Base-by-base conservation (phyloP, 53 echinoderm and acorn worm genomes). In the Holothuria scabra region DNA sequence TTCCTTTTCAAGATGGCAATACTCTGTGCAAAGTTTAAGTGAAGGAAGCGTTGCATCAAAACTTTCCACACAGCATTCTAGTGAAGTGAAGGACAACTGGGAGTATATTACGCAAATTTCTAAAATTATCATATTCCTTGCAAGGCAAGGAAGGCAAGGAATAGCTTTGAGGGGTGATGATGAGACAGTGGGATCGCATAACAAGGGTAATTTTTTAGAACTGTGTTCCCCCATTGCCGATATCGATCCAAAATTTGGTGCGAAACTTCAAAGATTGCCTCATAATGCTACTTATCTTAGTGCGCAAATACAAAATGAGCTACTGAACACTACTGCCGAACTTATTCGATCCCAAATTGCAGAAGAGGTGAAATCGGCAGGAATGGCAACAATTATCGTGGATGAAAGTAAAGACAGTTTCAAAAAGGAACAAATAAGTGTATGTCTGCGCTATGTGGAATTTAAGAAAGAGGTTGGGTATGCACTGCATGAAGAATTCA, bases 381-480 rank as follows among this genome's bases (percentile, higher is more conserved):
- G 0, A 26, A 29, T 67, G 67, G 67, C 67, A 26, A 67, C 67
- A 32, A 67, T 67, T 20, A 67, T 67, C 16, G 28, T 67, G 67
- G 67, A 67, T 30, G 25, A 67, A 14, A 67, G 67, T 32, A 67
- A 67, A 30, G 67, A 30, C 31, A 67, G 26, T 20, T 67, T 30
- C 28, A 67, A 67, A 30, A 67, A 67, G 24, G 79, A 79, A 79
- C 56, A 79, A 79, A 49, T 79, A 24, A 79, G 79, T 57, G 24
- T 79, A 12, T 79, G 79, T 56, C 23, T 79, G 79, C 56, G 79
- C 23, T 79, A 79, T 48, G 79, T 56, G 4, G 79, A 79, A 56
- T 79, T 26, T 29, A 48, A 56, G 58, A 34, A 79, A 24, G 30
- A 21, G 8, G 8, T 19, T 19, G 67, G 28, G 33, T 14, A 67